These are phyloP conservation scores for Beaufortia kweichowensis DNA, from an alignment of 2,113 vertebrate species.

Conservation along the genomic window DNA sequence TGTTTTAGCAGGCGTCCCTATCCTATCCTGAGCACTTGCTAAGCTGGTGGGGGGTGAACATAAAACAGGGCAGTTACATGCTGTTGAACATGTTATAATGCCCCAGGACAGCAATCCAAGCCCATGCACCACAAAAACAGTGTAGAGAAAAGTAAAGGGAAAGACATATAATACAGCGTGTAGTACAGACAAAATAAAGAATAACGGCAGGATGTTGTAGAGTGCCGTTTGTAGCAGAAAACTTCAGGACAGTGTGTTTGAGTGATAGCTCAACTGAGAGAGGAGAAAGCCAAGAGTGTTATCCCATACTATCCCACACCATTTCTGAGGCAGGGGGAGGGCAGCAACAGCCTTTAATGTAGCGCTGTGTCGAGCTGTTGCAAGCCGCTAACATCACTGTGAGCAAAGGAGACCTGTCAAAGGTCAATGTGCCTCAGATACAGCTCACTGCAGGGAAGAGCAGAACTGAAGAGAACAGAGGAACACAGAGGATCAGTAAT, in stretches of 20 bases:
- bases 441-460: neutral
- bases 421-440: constrained; percentile 39
- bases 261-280: constrained; percentile 10
- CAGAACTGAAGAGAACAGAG: neutral
- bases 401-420: constrained; percentile 36
- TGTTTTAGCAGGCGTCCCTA: constrained; percentile 30
- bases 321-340: constrained; percentile 11
- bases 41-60: constrained; percentile 14
- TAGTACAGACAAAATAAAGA: neutral
- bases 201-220: neutral
- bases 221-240: neutral
- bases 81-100: constrained; percentile 34
- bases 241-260: constrained; percentile 4
- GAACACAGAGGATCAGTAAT: constrained; percentile 13
- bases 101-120: constrained; percentile 29
- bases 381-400: constrained; percentile 13
- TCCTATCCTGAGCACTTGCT: constrained; percentile 26
- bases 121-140: neutral
- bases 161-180: neutral
- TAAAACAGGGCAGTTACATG: constrained; percentile 33
- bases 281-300: neutral
- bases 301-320: constrained; percentile 20
- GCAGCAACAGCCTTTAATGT: constrained; percentile 5
- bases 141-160: constrained; percentile 4
- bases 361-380: neutral